Conservation (phyloP, 2,888 invertebrate genomes). For the Amphipoea lucens region DNA sequence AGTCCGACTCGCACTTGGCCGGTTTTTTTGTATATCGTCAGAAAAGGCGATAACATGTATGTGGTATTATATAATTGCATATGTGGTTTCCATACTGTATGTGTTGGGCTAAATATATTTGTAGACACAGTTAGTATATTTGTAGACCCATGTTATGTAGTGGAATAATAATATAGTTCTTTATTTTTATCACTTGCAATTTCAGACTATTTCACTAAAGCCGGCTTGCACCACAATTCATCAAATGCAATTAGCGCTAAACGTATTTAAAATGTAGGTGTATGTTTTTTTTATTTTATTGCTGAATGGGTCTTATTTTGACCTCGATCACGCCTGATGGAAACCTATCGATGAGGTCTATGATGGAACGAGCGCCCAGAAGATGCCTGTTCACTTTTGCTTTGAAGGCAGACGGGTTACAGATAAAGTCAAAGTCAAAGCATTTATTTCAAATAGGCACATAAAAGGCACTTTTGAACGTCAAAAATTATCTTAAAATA, state of each 20-base stretch:
- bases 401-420: too few species aligned
- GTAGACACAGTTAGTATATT: background rate
- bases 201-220: background rate
- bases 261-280: background rate
- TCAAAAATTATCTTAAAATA: too few species aligned
- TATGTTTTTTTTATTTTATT: background rate
- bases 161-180: background rate
- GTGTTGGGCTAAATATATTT: constrained; percentile 4
- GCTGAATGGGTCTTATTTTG: too few species aligned
- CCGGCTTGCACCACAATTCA: background rate
- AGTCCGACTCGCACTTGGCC: too few species aligned
- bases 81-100: too few species aligned
- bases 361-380: background rate
- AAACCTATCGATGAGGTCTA: background rate
- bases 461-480: too few species aligned
- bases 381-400: background rate
- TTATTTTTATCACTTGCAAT: constrained; percentile 8
- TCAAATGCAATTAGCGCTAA: background rate
- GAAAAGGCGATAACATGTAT: too few species aligned
- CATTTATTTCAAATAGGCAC: too few species aligned
- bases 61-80: too few species aligned
- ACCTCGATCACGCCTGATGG: too few species aligned
- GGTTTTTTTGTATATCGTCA: too few species aligned
- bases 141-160: constrained; percentile 20
- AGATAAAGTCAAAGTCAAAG: too few species aligned